A percentile compares a stretch with the other conserved stretches of the same genome.
Evolutionary conservation across 2,113 vertebrate genomes (phyloP).

Genomic region (Hirundichthys speculiger): DNA sequence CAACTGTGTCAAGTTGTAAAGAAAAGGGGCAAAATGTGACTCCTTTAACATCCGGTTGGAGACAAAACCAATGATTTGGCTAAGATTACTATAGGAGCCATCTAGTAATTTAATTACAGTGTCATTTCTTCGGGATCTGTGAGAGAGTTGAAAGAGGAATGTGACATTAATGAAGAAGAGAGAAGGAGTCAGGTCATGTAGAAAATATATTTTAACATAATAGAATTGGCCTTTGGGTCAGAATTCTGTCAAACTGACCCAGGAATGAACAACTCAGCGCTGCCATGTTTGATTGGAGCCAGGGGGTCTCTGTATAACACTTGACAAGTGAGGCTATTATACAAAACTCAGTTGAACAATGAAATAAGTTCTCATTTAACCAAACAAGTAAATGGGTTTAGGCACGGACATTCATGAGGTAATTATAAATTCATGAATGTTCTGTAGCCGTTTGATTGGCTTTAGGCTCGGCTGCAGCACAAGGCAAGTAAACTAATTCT

Average conservation of each 20-base stretch:
- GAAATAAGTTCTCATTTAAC: slow-evolving; percentile 41
- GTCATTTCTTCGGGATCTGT: slow-evolving; percentile 21
- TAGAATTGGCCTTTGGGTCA: slow-evolving; percentile 39
- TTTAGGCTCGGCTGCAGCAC: slow-evolving; percentile 42
- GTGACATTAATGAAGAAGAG: background rate
- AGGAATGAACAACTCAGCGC: slow-evolving; percentile 20
- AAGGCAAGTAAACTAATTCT: slow-evolving; percentile 46
- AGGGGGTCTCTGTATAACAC: background rate
- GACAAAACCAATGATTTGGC: no score
- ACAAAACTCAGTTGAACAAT: slow-evolving; percentile 27
- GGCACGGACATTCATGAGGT: slow-evolving; percentile 33
- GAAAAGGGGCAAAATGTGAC: no score
- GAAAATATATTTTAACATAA: slow-evolving; percentile 34
- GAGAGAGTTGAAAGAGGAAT: background rate
- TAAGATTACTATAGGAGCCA: background rate
- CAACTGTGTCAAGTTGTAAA: no score
- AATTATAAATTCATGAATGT: slow-evolving; percentile 57
- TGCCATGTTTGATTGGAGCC: slow-evolving; percentile 46
- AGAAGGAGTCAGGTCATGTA: slow-evolving; percentile 2
- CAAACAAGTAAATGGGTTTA: slow-evolving; percentile 43
- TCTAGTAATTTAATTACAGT: slow-evolving; percentile 11
- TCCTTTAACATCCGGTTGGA: no score
- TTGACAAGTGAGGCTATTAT: slow-evolving; percentile 38
- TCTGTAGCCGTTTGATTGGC: slow-evolving; percentile 50
- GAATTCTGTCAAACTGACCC: slow-evolving; percentile 20